phyloP scores from a whole-genome alignment of 2,113 vertebrate genomes.

The Dermatemys mawii region DNA sequence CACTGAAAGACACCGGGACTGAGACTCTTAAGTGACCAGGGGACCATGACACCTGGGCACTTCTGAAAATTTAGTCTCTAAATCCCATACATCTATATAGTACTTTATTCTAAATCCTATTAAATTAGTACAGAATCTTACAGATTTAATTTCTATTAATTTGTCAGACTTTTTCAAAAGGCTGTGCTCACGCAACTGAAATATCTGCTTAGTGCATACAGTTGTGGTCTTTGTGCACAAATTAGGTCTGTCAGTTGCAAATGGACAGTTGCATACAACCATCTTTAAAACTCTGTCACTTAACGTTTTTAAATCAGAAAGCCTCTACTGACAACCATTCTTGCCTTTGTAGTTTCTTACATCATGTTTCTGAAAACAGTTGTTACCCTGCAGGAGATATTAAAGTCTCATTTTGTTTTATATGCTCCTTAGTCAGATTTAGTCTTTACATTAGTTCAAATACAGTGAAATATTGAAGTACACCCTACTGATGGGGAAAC shows the following conservation, averaged over 20 bases:
- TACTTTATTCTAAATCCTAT: not conserved
- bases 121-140: not conserved
- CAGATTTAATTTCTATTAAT: not conserved
- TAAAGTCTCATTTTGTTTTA: slow-evolving; percentile 47
- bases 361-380: slow-evolving; percentile 36
- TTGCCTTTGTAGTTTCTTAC: slow-evolving; percentile 19
- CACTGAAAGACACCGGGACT: too few relatives aligned
- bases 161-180: not conserved
- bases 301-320: not conserved
- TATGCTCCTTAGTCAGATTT: not conserved
- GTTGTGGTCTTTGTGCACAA: not conserved
- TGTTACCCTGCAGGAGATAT: slow-evolving; percentile 17
- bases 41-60: too few relatives aligned
- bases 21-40: too few relatives aligned
- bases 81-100: not conserved
- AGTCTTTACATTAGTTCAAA: slow-evolving; percentile 2
- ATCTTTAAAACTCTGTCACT: slow-evolving; percentile 1
- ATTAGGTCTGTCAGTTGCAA: not conserved
- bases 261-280: not conserved
- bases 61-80: not conserved
- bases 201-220: not conserved
- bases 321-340: slow-evolving; percentile 17
- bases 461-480: not conserved
- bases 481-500: not conserved
- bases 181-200: not conserved